Conservation (phyloP, 2,888 invertebrate species). For the Eupithecia vulgata region DNA sequence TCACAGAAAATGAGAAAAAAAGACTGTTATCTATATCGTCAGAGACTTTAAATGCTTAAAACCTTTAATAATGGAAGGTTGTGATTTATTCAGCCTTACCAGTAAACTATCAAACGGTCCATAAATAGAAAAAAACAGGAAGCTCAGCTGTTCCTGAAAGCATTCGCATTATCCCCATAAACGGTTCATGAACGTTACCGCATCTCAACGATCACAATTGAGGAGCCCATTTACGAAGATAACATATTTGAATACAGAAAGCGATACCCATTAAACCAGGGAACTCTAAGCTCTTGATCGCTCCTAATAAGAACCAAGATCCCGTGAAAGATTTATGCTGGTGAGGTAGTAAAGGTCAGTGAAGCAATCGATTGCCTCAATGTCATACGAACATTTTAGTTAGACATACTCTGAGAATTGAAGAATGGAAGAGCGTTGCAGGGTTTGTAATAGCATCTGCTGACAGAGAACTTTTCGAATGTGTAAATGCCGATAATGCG, state of each 20-base stretch:
- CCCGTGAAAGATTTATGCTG: slow-evolving; percentile 18
- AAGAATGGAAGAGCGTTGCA: slow-evolving; percentile 13
- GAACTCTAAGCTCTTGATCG: neutral
- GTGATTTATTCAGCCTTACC: neutral
- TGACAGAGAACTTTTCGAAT: neutral
- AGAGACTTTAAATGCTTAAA: no score
- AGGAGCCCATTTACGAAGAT: slow-evolving; percentile 4
- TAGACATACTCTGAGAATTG: slow-evolving; percentile 24
- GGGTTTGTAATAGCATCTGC: neutral
- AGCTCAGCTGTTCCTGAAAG: neutral
- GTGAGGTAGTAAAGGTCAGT: slow-evolving; percentile 18
- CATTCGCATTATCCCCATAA: neutral
- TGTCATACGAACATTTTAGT: slow-evolving; percentile 25
- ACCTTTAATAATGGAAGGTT: no score
- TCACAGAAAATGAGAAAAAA: no score
- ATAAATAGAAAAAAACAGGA: neutral
- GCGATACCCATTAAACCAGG: slow-evolving; percentile 2
- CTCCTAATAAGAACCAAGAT: slow-evolving; percentile 7
- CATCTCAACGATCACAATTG: neutral
- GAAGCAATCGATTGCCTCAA: slow-evolving; percentile 19
- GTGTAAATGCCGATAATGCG: neutral
- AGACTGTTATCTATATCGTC: no score
- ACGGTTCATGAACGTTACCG: neutral
- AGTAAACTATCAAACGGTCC: neutral
- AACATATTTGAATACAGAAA: slow-evolving; percentile 14